Evolutionary conservation across 2,888 invertebrate genomes (phyloP).

Genomic region (Acrobasis consociella): DNA sequence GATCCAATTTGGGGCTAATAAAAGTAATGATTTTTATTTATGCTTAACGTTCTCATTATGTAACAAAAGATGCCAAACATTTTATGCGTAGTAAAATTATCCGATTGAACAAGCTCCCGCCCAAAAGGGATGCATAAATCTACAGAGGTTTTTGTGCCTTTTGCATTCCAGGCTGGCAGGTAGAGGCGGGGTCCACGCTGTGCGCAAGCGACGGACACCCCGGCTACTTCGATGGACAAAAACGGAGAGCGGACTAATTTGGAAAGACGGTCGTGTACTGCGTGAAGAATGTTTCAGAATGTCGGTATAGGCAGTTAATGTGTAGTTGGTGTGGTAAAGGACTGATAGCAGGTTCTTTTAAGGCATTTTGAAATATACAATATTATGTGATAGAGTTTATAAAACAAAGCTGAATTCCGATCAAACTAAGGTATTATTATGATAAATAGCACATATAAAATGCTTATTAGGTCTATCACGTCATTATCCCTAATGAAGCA

Average conservation of each 20-base stretch:
- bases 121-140: conserved; percentile 52
- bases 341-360: too few relatives aligned
- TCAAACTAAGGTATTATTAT: too few relatives aligned
- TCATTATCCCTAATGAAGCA: too few relatives aligned
- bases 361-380: too few relatives aligned
- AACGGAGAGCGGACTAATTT: conserved; percentile 16
- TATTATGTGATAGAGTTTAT: too few relatives aligned
- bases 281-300: conserved; percentile 10
- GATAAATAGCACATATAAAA: too few relatives aligned
- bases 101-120: neutral
- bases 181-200: conserved; percentile 47
- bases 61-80: neutral
- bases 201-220: conserved; percentile 18
- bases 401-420: too few relatives aligned
- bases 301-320: neutral
- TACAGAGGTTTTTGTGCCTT: conserved; percentile 60
- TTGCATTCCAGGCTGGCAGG: conserved; percentile 68
- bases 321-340: neutral
- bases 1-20: too few relatives aligned
- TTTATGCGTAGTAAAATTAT: conserved; percentile 2
- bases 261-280: conserved; percentile 1
- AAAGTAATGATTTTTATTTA: too few relatives aligned
- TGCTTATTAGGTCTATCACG: too few relatives aligned
- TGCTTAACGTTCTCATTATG: too few relatives aligned
- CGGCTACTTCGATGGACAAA: conserved; percentile 21